Percentiles rank a stretch among this genome's conserved stretches.
Evolutionary conservation across 2,888 invertebrate genomes (phyloP).

Genomic region (Zaprionus obscuricornis): DNA sequence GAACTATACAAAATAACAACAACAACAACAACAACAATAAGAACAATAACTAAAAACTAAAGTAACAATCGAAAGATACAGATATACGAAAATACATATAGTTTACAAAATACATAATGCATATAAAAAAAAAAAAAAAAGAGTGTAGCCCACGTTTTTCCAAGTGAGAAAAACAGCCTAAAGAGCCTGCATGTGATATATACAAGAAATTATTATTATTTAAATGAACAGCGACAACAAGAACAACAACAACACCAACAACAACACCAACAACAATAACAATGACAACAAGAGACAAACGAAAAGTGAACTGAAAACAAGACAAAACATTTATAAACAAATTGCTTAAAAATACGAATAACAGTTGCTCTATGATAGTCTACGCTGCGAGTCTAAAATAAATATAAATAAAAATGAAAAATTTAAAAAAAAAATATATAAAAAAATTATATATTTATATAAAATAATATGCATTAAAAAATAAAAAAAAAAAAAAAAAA

Average conservation of each 20-base stretch:
- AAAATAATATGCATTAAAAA: too few species aligned
- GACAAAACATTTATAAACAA: background rate
- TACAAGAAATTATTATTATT: too few species aligned
- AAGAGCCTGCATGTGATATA: slow-evolving; percentile 20
- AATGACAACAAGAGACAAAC: slow-evolving; percentile 20
- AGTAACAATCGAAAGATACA: slow-evolving; percentile 23
- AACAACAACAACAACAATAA: slow-evolving; percentile 8
- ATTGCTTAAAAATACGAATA: slow-evolving; percentile 8
- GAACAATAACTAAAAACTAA: slow-evolving; percentile 12
- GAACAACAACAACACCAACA: slow-evolving; percentile 13
- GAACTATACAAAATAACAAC: slow-evolving; percentile 1
- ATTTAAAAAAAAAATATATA: background rate
- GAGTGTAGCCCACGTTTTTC: slow-evolving; percentile 33
- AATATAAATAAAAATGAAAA: too few species aligned
- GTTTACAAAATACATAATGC: background rate
- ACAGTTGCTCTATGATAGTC: too few species aligned
- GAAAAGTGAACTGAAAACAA: slow-evolving; percentile 23
- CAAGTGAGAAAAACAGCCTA: slow-evolving; percentile 42
- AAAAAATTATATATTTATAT: too few species aligned
- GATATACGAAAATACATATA: slow-evolving; percentile 1
- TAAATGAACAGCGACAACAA: slow-evolving; percentile 38
- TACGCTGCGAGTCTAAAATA: too few species aligned
- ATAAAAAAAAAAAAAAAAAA: too few species aligned
- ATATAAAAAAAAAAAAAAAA: background rate
- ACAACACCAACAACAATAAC: slow-evolving; percentile 40